phyloP scores from a whole-genome alignment of 2,113 vertebrate genomes.

The Nettapus auritus region DNA sequence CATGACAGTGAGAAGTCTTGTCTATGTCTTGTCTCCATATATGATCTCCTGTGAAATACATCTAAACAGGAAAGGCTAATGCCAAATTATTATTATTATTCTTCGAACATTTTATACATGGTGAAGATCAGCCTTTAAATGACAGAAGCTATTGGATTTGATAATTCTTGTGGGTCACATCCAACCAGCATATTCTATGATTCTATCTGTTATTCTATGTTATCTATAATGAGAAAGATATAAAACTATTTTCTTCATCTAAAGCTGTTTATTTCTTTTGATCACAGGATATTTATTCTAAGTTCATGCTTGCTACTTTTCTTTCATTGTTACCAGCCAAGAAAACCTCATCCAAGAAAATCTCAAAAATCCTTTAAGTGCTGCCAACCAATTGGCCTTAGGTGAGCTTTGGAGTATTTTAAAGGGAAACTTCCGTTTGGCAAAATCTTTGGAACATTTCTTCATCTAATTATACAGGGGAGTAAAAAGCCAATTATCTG shows the following conservation, averaged over 20 bases:
- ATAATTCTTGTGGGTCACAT: too few species aligned
- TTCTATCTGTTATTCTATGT: not conserved
- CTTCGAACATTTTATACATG: not conserved
- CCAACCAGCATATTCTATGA: too few species aligned
- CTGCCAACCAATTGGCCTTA: slow-evolving; percentile 11
- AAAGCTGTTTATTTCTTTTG: not conserved
- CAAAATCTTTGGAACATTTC: not conserved
- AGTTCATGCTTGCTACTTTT: not conserved
- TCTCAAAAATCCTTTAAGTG: not conserved
- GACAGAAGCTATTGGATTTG: not conserved
- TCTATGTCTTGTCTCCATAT: not conserved
- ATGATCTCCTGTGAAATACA: not conserved
- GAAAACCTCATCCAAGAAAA: slow-evolving; percentile 18
- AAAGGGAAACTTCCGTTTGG: slow-evolving; percentile 6
- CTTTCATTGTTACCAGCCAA: not conserved
- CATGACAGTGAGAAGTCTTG: not conserved
- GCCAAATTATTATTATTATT: not conserved
- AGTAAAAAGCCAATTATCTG: not conserved
- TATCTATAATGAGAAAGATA: not conserved
- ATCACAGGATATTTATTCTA: not conserved
- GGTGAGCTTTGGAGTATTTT: not conserved
- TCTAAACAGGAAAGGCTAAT: not conserved
- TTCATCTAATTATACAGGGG: not conserved
- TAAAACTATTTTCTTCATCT: not conserved
- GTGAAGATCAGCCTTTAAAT: not conserved